phyloP scores from a whole-genome alignment of 1,140 invertebrate species.

The Macrocentrus cingulum region DNA sequence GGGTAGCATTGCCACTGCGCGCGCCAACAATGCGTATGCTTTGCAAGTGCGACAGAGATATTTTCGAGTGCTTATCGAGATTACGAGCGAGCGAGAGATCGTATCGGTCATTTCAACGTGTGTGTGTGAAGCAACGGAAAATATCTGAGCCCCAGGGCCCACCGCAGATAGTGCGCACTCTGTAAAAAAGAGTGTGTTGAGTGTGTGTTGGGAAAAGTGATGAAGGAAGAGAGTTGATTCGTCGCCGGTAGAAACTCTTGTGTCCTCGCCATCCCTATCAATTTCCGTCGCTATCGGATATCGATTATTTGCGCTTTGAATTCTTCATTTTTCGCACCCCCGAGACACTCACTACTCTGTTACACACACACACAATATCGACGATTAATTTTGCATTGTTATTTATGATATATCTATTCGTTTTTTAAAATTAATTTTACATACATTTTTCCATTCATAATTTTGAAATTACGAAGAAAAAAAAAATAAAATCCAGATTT shows the following conservation, averaged over 20 bases:
- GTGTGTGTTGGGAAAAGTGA: no score
- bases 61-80: constrained; percentile 22
- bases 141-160: neutral
- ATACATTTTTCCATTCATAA: no score
- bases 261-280: constrained; percentile 2
- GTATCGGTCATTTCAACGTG: neutral
- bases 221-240: neutral
- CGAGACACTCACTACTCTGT: no score
- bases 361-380: no score
- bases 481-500: no score
- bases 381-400: no score
- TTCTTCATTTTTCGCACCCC: constrained; percentile 40
- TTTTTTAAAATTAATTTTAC: no score
- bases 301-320: constrained; percentile 31
- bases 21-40: neutral
- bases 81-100: constrained; percentile 12
- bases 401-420: no score
- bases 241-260: neutral
- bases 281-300: constrained; percentile 3
- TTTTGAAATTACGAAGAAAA: no score
- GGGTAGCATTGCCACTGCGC: neutral
- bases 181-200: no score
- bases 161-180: no score
- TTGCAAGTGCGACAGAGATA: constrained; percentile 4
- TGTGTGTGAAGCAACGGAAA: neutral